Conservation (phyloP, 2,888 invertebrate species). For the Lottia gigantea region DNA sequence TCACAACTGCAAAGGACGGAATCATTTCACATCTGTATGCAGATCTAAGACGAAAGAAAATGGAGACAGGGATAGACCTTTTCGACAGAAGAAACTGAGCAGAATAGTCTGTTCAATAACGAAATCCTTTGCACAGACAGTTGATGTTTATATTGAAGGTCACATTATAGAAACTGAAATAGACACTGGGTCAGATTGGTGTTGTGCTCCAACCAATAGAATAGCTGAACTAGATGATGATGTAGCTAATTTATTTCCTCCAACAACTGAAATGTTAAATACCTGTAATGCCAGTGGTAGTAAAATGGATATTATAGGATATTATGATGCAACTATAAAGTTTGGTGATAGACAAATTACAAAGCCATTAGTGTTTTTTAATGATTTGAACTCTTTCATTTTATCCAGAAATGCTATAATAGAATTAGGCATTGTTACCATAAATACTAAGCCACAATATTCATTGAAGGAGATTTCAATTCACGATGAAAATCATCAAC, state of each 20-base stretch:
- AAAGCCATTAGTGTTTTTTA: constrained; percentile 1
- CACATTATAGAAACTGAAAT: not conserved
- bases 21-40: not conserved
- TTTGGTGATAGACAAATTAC: not conserved
- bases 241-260: not conserved
- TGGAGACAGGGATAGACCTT: not conserved
- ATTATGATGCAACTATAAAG: not conserved
- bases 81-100: not conserved
- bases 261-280: not conserved
- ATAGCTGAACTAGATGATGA: not conserved
- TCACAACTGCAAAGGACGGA: not conserved
- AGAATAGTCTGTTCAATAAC: not conserved
- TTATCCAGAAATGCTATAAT: not conserved
- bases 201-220: not conserved
- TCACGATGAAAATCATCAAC: not conserved
- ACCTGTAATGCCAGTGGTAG: not conserved
- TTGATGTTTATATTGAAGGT: not conserved
- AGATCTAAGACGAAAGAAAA: not conserved
- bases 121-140: not conserved
- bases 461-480: not conserved
- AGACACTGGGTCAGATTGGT: not conserved
- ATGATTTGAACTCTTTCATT: not conserved
- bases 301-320: not conserved
- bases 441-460: not conserved
- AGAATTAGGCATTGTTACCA: not conserved